Base-by-base conservation (phyloP, 2,797 vertebrate species). In the Rhinogobio ventralis region DNA sequence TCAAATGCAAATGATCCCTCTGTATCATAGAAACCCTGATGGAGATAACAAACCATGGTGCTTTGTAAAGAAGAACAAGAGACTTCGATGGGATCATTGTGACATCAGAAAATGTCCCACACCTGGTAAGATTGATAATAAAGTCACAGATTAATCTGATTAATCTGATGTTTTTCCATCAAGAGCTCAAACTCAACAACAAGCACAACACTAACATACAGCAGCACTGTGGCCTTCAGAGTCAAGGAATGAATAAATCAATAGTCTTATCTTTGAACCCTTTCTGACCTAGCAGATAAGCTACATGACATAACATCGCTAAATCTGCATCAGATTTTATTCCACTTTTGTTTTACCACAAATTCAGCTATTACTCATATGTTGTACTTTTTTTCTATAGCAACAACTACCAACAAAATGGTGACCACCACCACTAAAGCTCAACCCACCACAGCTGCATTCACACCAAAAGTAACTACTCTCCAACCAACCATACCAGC, bases 41-140 rank as follows among this genome's bases (percentile, higher is more conserved):
- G 94, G 94, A 81, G 94, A 95, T 3, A 2, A 2, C 23, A 93
- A 60, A 89, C 95, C 95, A 6, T 96, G 95, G 95, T 96, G 95
- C 86, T 96, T 96, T 89, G 87, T 71, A 88, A 93, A 93, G 89
- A 91, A 39, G 86, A 88, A 91, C 20, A 80, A 0, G 1, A 91
- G 0, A 57, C 87, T 96, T 76, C 75, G 79, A 57, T 96, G 95
- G 95, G 92, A 95, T 83, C 90, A 93, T 85, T 96, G 95, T 78
- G 82, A 94, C 71, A 89, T 96, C 57, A 88, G 1, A 3, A 45
- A 88, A 81, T 96, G 95, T 88, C 53, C 92, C 91, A 15, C 81
- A 2, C 8, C 74, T 2, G 79, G 86, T 80, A 60, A 84, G 39
- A 72, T 14, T 39, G 10, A 39, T 66, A 28, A 46, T 42, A 33